phyloP scores from a whole-genome alignment of 2,113 vertebrate species.

The Fukomys damarensis region DNA sequence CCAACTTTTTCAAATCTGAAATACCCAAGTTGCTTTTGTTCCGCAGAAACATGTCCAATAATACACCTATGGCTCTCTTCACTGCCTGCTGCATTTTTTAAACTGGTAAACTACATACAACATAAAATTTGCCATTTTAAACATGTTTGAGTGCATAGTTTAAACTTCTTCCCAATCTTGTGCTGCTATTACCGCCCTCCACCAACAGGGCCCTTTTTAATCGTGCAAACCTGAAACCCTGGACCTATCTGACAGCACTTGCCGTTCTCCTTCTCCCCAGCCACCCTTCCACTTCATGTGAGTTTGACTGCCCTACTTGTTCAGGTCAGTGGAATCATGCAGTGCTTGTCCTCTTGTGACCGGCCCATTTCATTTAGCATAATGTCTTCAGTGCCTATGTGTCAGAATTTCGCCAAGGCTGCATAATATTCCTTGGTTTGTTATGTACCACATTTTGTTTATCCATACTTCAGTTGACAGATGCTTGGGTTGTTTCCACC shows the following conservation, averaged over 20 bases:
- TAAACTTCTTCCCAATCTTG: neutral
- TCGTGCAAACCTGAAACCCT: neutral
- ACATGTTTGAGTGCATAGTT: neutral
- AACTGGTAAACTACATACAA: neutral
- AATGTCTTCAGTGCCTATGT: neutral
- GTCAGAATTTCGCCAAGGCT: neutral
- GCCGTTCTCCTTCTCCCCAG: neutral
- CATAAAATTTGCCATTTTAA: too few relatives aligned
- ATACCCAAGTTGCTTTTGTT: neutral
- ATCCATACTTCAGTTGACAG: neutral
- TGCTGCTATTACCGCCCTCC: rapidly evolving
- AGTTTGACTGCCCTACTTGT: too few relatives aligned
- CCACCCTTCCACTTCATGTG: neutral
- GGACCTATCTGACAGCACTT: rapidly evolving
- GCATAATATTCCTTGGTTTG: neutral
- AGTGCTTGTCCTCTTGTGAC: neutral
- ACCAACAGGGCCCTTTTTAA: too few relatives aligned
- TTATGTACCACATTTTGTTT: neutral
- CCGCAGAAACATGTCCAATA: neutral
- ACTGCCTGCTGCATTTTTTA: too few relatives aligned
- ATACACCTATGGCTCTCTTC: neutral
- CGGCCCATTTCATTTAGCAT: neutral
- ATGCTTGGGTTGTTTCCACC: neutral
- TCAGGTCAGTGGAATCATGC: neutral
- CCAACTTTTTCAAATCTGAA: neutral